Conservation (phyloP, 2,113 vertebrate genomes). For the Archocentrus centrarchus region DNA sequence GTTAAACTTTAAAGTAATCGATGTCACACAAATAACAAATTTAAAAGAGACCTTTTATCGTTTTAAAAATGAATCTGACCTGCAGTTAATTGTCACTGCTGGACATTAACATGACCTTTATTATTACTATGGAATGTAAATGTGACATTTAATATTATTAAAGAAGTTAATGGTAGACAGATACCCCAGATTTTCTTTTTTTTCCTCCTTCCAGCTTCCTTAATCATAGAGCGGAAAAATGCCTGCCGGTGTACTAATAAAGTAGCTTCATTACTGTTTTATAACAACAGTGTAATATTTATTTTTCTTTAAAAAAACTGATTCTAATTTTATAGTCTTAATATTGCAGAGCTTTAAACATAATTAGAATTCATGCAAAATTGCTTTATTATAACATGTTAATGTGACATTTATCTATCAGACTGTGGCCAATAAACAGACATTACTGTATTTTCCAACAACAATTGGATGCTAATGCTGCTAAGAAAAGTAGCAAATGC, state of each 20-base stretch:
- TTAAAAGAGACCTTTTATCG: constrained; percentile 26
- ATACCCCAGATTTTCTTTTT: not conserved
- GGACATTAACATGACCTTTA: constrained; percentile 52
- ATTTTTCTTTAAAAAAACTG: not conserved
- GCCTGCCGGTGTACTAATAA: not conserved
- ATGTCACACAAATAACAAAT: constrained; percentile 13
- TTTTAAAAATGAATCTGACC: constrained; percentile 32
- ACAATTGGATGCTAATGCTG: not conserved
- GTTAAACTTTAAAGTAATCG: constrained; percentile 18
- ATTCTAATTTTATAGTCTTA: not conserved
- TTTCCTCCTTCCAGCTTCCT: not conserved
- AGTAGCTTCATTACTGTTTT: not conserved
- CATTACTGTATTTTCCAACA: not conserved
- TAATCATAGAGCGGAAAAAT: not conserved
- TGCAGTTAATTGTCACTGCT: constrained; percentile 5
- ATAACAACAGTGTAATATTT: not conserved
- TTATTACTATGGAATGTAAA: constrained; percentile 59
- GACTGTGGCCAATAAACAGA: not conserved
- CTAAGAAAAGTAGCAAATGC: not conserved
- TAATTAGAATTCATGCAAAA: not conserved
- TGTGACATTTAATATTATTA: constrained; percentile 62
- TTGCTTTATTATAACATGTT: not conserved
- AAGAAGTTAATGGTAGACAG: not conserved
- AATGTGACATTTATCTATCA: constrained; percentile 3
- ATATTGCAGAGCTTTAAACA: not conserved